These are phyloP conservation scores for Gonocerus acuteangulatus DNA, from an alignment of 2,888 invertebrate genomes.

Conservation along the genomic window DNA sequence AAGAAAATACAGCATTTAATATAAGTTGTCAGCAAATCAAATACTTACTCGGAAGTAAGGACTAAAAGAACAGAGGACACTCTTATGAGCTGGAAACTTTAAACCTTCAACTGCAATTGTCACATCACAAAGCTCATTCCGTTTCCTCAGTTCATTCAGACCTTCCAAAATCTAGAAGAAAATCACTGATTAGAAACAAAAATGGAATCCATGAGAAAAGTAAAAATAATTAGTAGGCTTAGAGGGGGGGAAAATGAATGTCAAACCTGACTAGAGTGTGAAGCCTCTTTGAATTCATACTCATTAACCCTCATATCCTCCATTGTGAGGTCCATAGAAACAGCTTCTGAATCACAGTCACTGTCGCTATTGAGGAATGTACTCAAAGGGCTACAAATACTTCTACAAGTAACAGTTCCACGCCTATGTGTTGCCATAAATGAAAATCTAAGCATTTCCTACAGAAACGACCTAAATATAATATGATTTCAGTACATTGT, in stretches of 20 bases:
- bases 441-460: conserved; percentile 17
- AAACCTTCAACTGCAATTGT: conserved; percentile 43
- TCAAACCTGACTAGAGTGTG: conserved; percentile 42
- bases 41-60: conserved; percentile 43
- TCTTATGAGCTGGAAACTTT: conserved; percentile 45
- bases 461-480: not conserved
- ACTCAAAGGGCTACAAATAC: conserved; percentile 14
- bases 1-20: too few species aligned
- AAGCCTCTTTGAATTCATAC: conserved; percentile 42
- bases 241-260: not conserved
- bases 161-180: conserved; percentile 41
- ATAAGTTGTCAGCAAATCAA: too few species aligned
- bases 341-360: conserved; percentile 16
- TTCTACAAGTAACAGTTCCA: conserved; percentile 1
- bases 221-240: too few species aligned
- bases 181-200: not conserved
- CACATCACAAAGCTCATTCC: conserved; percentile 45
- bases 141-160: conserved; percentile 42
- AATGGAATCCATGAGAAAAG: too few species aligned
- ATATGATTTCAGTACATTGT: too few species aligned
- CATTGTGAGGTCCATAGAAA: conserved; percentile 20
- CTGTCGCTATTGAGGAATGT: conserved; percentile 13
- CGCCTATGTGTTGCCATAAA: conserved; percentile 24
- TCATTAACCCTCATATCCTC: conserved; percentile 41
- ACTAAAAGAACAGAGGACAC: conserved; percentile 45